phyloP scores from a whole-genome alignment of 2,888 invertebrate species.

The Chelonus formosanus region DNA sequence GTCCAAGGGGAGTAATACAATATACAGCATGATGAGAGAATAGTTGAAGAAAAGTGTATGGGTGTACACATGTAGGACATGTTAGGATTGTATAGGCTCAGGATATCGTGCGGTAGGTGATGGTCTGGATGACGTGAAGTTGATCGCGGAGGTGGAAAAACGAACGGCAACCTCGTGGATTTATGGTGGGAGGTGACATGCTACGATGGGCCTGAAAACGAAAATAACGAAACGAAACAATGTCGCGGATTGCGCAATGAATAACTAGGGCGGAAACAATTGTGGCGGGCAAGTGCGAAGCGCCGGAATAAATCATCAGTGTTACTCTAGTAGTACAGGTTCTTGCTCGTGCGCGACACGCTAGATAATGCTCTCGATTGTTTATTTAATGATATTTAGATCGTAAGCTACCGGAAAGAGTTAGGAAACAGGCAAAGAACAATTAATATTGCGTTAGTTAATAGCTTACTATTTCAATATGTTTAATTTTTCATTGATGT shows the following conservation, averaged over 20 bases:
- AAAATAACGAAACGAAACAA: constrained; percentile 64
- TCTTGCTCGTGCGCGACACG: too few species aligned
- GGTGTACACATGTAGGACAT: constrained; percentile 3
- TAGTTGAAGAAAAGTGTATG: constrained; percentile 2
- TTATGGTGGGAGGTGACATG: constrained; percentile 55
- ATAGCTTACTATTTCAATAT: too few species aligned
- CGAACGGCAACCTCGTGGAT: constrained; percentile 12
- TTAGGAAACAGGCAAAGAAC: too few species aligned
- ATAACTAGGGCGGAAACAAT: constrained; percentile 65
- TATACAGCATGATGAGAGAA: constrained; percentile 3
- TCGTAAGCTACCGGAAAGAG: too few species aligned
- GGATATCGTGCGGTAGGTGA: constrained; percentile 39
- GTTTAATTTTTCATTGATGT: too few species aligned
- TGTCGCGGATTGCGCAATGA: constrained; percentile 61
- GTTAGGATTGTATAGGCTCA: not conserved
- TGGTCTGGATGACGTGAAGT: constrained; percentile 30
- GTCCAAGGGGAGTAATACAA: constrained; percentile 5
- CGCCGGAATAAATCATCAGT: constrained; percentile 49
- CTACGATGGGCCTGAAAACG: constrained; percentile 64
- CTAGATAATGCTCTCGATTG: too few species aligned
- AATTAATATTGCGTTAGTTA: too few species aligned
- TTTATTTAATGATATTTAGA: too few species aligned
- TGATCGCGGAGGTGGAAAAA: constrained; percentile 7
- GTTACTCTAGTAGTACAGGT: too few species aligned
- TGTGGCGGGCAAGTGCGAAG: constrained; percentile 63